Percentiles rank a stretch among this genome's conserved stretches.
phyloP scores from a whole-genome alignment of 2,113 vertebrate species.

The Mus pahari region DNA sequence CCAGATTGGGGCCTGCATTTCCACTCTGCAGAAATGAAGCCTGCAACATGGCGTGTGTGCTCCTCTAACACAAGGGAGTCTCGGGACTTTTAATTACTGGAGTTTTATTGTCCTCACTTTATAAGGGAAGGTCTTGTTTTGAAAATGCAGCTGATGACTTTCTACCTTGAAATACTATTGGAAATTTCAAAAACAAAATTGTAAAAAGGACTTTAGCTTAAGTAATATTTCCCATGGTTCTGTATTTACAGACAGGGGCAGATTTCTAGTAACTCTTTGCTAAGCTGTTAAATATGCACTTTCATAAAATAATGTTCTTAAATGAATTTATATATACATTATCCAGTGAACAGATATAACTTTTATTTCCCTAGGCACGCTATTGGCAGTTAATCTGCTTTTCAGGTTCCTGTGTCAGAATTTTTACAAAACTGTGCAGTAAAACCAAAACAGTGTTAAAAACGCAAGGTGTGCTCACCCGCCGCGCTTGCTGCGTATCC shows the following conservation, averaged over 20 bases:
- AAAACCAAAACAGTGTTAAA: slow-evolving; percentile 27
- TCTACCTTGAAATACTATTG: background rate
- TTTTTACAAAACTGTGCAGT: slow-evolving; percentile 56
- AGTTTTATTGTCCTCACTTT: background rate
- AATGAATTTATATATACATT: slow-evolving; percentile 54
- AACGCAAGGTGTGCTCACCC: slow-evolving; percentile 26
- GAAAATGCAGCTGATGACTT: background rate
- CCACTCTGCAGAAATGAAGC: background rate
- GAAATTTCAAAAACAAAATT: background rate
- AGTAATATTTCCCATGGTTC: background rate
- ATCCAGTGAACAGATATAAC: slow-evolving; percentile 37
- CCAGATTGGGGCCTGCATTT: background rate
- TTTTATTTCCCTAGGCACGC: slow-evolving; percentile 62
- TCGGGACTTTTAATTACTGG: background rate
- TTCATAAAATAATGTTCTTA: background rate
- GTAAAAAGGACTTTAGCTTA: background rate
- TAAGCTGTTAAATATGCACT: slow-evolving; percentile 15
- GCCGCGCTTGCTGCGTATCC: slow-evolving; percentile 84
- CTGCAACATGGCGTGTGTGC: background rate
- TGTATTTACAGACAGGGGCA: background rate
- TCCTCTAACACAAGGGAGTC: background rate
- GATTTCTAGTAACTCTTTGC: slow-evolving; percentile 43
- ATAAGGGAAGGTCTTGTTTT: background rate
- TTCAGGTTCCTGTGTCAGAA: slow-evolving; percentile 52
- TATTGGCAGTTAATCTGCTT: slow-evolving; percentile 60